Percentiles rank a stretch among this genome's conserved stretches.
Conservation (phyloP, 2,888 invertebrate species). For the Cyclophora punctaria region DNA sequence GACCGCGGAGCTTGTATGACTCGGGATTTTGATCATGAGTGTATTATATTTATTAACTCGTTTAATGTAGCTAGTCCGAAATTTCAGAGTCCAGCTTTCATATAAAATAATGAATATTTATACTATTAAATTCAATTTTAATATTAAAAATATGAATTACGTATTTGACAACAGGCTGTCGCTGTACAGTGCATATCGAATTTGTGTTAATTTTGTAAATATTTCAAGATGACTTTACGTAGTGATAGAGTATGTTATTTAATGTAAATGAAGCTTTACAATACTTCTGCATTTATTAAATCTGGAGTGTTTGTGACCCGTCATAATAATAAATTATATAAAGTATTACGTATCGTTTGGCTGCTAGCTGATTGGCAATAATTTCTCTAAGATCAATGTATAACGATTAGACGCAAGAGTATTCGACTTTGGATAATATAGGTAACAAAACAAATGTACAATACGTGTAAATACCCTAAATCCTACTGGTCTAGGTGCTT, state of each 20-base stretch:
- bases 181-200: conserved; percentile 64
- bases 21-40: too few relatives aligned
- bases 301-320: conserved; percentile 36
- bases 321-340: conserved; percentile 37
- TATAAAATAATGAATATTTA: background rate
- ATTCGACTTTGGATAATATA: conserved; percentile 54
- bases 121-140: too few relatives aligned
- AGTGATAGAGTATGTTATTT: conserved; percentile 15
- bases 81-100: conserved; percentile 25
- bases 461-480: conserved; percentile 59
- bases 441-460: conserved; percentile 15
- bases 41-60: conserved; percentile 6
- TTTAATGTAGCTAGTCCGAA: conserved; percentile 40
- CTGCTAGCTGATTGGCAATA: conserved; percentile 65
- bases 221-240: conserved; percentile 23
- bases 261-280: conserved; percentile 41
- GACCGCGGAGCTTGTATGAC: too few relatives aligned
- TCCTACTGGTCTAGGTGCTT: conserved; percentile 68
- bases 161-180: conserved; percentile 16
- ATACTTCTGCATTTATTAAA: conserved; percentile 49
- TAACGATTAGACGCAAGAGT: conserved; percentile 44
- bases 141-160: too few relatives aligned
- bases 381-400: conserved; percentile 52
- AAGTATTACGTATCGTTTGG: conserved; percentile 39
- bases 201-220: conserved; percentile 64